Percentiles rank a stretch among this genome's conserved stretches.
phyloP scores from a whole-genome alignment of 2,113 vertebrate species.

The Herpetotheres cachinnans region DNA sequence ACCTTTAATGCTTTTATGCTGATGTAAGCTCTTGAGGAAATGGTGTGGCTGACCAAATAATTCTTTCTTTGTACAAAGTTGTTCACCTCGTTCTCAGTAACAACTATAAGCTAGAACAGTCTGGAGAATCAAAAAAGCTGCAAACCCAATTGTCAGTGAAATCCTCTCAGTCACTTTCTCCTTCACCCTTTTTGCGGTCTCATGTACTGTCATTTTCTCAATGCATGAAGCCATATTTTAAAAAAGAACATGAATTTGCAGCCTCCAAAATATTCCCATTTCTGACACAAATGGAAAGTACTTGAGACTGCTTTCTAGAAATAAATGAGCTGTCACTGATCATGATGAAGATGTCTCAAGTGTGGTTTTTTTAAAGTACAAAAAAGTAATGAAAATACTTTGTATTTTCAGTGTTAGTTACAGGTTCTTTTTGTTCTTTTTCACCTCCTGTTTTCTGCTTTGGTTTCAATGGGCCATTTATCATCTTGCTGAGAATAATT shows the following conservation, averaged over 20 bases:
- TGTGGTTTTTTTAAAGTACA: background rate
- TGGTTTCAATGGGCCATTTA: background rate
- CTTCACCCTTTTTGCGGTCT: background rate
- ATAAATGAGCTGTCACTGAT: constrained; percentile 1
- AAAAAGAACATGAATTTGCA: background rate
- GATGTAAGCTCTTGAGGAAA: background rate
- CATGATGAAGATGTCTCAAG: constrained; percentile 27
- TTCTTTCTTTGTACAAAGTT: background rate
- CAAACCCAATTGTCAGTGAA: background rate
- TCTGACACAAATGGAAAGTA: background rate
- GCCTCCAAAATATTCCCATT: background rate
- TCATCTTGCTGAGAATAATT: background rate
- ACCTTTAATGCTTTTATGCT: background rate
- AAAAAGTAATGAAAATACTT: constrained; percentile 25
- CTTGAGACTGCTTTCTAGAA: constrained; percentile 2
- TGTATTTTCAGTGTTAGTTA: background rate
- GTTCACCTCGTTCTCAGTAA: background rate
- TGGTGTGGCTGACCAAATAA: background rate
- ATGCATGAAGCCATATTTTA: background rate
- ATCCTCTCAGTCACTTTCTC: background rate
- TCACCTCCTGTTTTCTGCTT: background rate
- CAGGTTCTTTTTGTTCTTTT: background rate
- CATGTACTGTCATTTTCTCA: background rate
- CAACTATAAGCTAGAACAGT: background rate
- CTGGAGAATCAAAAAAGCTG: background rate